phyloP scores from a whole-genome alignment of 1,140 invertebrate species.

The Calephelis nemesis region DNA sequence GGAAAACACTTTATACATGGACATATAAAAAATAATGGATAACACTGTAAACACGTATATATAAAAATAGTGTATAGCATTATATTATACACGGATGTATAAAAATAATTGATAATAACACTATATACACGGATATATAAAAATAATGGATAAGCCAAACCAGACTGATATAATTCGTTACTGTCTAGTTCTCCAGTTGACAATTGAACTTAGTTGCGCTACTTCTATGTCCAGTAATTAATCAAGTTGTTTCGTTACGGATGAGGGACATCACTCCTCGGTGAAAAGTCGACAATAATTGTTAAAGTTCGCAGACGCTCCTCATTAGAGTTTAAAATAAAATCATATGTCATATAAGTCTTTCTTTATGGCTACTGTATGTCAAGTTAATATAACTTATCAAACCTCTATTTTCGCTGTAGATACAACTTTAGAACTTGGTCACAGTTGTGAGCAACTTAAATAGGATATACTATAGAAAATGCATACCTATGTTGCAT shows the following conservation, averaged over 20 bases:
- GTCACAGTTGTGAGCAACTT: no score
- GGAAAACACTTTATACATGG: no score
- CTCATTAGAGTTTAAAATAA: slow-evolving; percentile 1
- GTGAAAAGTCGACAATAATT: slow-evolving; percentile 48
- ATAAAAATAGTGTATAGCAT: no score
- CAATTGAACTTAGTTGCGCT: slow-evolving; percentile 46
- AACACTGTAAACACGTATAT: no score
- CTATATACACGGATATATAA: no score
- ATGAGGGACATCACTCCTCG: slow-evolving; percentile 31
- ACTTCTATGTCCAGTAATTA: slow-evolving; percentile 54
- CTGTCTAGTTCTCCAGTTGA: slow-evolving; percentile 39
- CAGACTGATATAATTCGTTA: not conserved
- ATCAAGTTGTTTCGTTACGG: slow-evolving; percentile 56
- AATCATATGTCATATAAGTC: not conserved
- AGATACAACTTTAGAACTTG: no score
- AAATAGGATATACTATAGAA: no score
- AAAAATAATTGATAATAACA: no score
- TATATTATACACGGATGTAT: no score
- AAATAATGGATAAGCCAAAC: not conserved
- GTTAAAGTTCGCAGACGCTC: slow-evolving; percentile 47
- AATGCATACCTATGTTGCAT: no score
- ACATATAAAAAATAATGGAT: no score
- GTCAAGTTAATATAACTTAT: not conserved
- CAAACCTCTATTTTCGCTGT: no score
- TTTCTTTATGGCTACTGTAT: not conserved